phyloP scores from a whole-genome alignment of 2,797 vertebrate genomes.

The Gymnocypris eckloni region DNA sequence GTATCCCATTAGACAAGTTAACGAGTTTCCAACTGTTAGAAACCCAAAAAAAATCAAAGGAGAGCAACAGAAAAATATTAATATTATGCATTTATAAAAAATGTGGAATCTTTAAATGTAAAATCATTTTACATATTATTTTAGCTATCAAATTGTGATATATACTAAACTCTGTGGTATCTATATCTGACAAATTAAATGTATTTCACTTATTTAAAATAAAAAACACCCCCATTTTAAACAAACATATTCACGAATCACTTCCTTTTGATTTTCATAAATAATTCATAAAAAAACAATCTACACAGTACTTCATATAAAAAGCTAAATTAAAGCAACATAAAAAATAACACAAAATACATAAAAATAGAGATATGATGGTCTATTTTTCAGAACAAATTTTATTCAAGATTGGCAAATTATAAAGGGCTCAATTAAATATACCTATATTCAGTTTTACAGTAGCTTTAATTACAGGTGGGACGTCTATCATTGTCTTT shows the following conservation, averaged over 20 bases:
- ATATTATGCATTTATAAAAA: neutral
- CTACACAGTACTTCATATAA: neutral
- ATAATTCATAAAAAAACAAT: too few species aligned
- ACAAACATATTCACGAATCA: too few species aligned
- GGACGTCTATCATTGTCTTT: constrained; percentile 61
- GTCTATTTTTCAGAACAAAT: neutral
- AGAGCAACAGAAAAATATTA: neutral
- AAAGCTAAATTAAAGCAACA: neutral
- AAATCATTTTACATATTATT: too few species aligned
- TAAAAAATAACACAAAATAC: neutral
- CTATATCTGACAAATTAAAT: too few species aligned
- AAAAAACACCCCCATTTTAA: too few species aligned
- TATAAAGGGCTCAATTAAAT: constrained; percentile 63
- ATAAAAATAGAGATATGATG: neutral
- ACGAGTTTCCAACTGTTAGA: constrained; percentile 14
- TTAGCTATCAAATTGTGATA: too few species aligned
- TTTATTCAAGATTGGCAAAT: constrained; percentile 59
- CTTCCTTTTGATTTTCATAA: too few species aligned
- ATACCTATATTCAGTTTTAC: constrained; percentile 54
- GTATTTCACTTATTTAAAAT: too few species aligned
- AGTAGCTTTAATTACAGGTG: constrained; percentile 66
- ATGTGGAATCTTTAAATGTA: too few species aligned
- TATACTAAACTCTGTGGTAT: too few species aligned
- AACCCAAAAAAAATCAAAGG: neutral
- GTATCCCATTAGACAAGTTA: constrained; percentile 35